Conservation (phyloP, 2,113 vertebrate genomes). For the Sapajus apella region DNA sequence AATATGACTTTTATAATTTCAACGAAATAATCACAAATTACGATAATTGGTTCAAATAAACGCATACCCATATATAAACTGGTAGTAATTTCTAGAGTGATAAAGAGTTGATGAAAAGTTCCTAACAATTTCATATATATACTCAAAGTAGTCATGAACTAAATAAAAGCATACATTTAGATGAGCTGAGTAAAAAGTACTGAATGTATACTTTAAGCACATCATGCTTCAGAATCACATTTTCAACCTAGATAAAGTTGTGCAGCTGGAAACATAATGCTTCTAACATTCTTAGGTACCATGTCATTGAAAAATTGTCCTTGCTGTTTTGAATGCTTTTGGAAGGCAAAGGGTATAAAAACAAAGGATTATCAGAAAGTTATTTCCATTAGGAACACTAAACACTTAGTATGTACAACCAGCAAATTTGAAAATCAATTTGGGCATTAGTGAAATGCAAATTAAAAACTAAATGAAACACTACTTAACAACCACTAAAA, state of each 20-base stretch:
- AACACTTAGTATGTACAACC: not conserved
- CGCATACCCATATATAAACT: not conserved
- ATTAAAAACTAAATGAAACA: not conserved
- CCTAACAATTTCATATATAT: slow-evolving; percentile 23
- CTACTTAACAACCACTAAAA: not conserved
- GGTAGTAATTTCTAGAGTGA: not conserved
- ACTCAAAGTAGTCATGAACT: not conserved
- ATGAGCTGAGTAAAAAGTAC: not conserved
- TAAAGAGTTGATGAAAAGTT: slow-evolving; percentile 7
- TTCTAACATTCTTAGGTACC: not conserved
- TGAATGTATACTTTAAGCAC: not conserved
- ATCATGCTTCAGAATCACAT: not conserved
- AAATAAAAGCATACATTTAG: slow-evolving; percentile 24
- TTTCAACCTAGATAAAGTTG: slow-evolving; percentile 4
- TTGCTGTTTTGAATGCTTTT: slow-evolving; percentile 19
- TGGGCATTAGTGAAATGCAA: not conserved
- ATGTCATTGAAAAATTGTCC: not conserved
- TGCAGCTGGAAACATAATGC: not conserved
- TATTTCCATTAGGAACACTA: not conserved
- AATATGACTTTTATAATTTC: slow-evolving; percentile 2
- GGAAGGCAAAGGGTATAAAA: not conserved
- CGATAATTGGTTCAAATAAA: not conserved
- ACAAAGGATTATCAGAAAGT: not conserved
- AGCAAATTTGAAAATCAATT: slow-evolving; percentile 17
- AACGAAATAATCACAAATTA: slow-evolving; percentile 7